Evolutionary conservation across 2,797 vertebrate genomes (phyloP), one percentile per base, ranked within the genome.

Genomic region (Takifugu ocellatus): DNA sequence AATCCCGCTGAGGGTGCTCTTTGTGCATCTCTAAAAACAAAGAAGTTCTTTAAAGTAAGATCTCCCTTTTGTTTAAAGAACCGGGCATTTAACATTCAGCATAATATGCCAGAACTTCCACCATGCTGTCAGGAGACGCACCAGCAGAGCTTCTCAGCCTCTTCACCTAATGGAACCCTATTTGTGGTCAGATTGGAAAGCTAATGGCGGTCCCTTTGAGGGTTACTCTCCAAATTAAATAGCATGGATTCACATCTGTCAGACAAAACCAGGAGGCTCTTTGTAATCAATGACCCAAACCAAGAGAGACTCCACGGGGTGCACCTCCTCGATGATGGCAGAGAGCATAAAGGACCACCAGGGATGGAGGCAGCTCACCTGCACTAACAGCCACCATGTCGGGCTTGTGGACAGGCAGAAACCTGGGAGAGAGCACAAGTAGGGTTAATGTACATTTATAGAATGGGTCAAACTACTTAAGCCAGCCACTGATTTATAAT

Each of bases 401-500:
- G 66, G 68, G 74, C 73, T 75, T 17, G 67, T 78, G 76, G 65
- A 63, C 72, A 64, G 62, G 52, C 68, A 59, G 51, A 59, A 74
- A 83, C 70, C 71, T 70, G 78, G 57, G 60, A 70, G 72, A 61
- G 75, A 75, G 77, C 72, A 75, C 71, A 81, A 61, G 77, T 78
- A 75, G 88, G 87, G 88, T 90, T 90, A 91, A 91, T 91, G 81
- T 88, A 89, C 88, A 90, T 92, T 92, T 91, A 91, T 92, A 89
- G 91, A 91, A 85, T 81, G 82, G 88, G 87, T 88, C 87, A 90
- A 89, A 91, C 89, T 91, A 90, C 91, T 91, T 92, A 92, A 91
- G 90, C 89, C 87, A 81, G 87, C 81, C 90, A 85, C 90, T 88
- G 77, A 92, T 94, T 94, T 93, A 96, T 93, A 94, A 94, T 93